These are phyloP conservation scores for Phalacrocorax brasilianus DNA, from an alignment of 2,113 vertebrate genomes.

Conservation along the genomic window DNA sequence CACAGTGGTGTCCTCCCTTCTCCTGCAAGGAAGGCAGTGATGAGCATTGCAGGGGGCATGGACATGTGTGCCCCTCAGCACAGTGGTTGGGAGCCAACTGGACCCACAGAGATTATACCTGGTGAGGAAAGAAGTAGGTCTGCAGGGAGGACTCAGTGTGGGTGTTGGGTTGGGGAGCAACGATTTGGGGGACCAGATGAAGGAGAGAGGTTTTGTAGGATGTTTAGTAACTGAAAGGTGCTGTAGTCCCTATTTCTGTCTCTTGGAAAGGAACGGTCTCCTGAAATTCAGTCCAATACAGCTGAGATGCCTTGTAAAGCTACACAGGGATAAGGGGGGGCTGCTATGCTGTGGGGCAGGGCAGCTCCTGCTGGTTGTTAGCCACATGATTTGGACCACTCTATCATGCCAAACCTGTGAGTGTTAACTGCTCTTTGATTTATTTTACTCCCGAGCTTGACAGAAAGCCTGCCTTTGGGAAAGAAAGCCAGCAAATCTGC, in stretches of 20 bases:
- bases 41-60: no score
- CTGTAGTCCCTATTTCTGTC: neutral
- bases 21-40: rapidly evolving
- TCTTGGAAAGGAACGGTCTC: neutral
- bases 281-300: neutral
- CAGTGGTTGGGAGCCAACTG: neutral
- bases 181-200: neutral
- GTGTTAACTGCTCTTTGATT: neutral
- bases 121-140: neutral
- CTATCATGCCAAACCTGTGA: neutral
- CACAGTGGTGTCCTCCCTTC: neutral
- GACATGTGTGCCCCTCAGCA: neutral
- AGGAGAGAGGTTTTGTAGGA: neutral
- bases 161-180: neutral
- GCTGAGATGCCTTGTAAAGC: neutral
- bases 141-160: neutral
- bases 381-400: neutral
- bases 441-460: neutral
- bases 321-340: neutral
- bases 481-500: neutral
- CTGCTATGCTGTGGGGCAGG: neutral
- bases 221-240: neutral
- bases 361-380: neutral
- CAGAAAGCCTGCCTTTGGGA: neutral
- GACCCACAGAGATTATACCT: neutral